Percentiles rank a stretch among this genome's conserved stretches.
Conservation (phyloP, 2,888 invertebrate species). For the Diarsia brunnea region DNA sequence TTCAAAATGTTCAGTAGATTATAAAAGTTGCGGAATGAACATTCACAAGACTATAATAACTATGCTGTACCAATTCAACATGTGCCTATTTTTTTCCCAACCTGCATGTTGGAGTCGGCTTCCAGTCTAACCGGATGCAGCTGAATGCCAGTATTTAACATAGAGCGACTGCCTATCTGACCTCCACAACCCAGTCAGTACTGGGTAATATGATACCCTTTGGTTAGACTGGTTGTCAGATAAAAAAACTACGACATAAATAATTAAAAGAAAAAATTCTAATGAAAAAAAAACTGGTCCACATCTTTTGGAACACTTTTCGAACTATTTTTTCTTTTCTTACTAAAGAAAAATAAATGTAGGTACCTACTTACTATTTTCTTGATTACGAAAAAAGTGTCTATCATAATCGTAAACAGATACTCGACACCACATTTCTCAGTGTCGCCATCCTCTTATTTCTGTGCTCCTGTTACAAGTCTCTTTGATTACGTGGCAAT, state of each 20-base stretch:
- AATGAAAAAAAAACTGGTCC: background rate
- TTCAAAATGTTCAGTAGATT: background rate
- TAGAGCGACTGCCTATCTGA: too few species aligned
- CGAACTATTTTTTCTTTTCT: background rate
- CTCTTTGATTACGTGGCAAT: constrained; percentile 55
- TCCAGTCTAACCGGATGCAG: too few species aligned
- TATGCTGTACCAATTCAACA: background rate
- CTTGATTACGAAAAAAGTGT: background rate
- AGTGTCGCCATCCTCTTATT: constrained; percentile 11
- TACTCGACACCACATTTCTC: background rate
- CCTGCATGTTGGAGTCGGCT: too few species aligned
- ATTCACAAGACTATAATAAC: background rate
- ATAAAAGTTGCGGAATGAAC: too few species aligned
- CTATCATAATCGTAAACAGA: background rate
- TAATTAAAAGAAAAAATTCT: too few species aligned
- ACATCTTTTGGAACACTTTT: background rate
- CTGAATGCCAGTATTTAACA: too few species aligned
- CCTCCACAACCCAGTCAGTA: too few species aligned
- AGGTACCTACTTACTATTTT: background rate
- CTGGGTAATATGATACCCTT: too few species aligned
- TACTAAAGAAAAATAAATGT: background rate
- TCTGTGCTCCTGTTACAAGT: constrained; percentile 15
- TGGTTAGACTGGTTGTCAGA: too few species aligned
- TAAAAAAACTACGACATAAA: background rate
- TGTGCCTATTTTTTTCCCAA: too few species aligned